Evolutionary conservation across 2,797 vertebrate species (phyloP), one percentile per base, ranked within the genome.

Genomic region (Zalophus californianus): DNA sequence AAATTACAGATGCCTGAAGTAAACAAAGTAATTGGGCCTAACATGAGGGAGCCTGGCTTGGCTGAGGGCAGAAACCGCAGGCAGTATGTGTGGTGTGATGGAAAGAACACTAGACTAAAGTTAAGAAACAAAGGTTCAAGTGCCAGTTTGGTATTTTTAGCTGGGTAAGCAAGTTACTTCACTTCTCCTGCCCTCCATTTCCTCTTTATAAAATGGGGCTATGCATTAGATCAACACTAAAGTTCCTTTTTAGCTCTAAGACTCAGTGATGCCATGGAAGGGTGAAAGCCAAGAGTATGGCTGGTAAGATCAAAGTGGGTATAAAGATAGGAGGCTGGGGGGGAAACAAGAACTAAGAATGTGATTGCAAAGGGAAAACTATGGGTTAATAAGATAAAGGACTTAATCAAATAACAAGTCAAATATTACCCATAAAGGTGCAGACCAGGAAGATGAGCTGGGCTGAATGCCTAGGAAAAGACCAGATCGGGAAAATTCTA

Each of bases 1-100:
- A 70, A 27, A 77, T 77, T 18, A 50, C 8, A 32, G 44, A 77
- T 48, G 41, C 29, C 52, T 66, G n/a, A 86, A 38, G 56, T 48
- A 91, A 93, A 95, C 62, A 95, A 91, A 90, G 64, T 44, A 83
- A 78, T 15, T 54, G 27, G 44, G n/a, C n/a, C n/a, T n/a, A 84
- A 58, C 44, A 73, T 44, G 41, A 50, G 84, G 12, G 78, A 88
- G 20, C n/a, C 44, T 62, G 83, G 50, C 50, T 29, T 62, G 25
- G 44, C 25, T 60, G 58, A 77, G 58, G 95, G 41, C n/a, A 83
- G 62, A 78, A 27, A 70, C 3, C 35, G 56, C 29, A 73, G 83
- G 29, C 70, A 68, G 32, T 48, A 35, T 58, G 50, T 38, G 62
- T 58, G 56, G 58, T 13, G 21, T 66, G 48, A 70, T 10, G 44